These are phyloP conservation scores for Taxidea taxus DNA, from an alignment of 2,113 vertebrate genomes.

Conservation along the genomic window DNA sequence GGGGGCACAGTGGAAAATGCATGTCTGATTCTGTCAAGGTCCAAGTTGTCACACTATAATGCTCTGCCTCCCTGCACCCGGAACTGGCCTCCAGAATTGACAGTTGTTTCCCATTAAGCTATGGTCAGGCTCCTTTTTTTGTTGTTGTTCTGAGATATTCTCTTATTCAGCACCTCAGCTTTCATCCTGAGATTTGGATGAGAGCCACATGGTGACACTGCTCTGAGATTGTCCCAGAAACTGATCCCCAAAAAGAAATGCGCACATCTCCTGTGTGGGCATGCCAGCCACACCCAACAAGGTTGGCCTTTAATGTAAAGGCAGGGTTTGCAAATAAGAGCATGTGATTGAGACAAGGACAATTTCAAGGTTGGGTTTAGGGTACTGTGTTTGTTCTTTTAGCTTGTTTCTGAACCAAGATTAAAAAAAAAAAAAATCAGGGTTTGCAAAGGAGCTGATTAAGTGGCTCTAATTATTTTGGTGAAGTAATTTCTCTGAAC, in stretches of 20 bases:
- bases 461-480: constrained; percentile 18
- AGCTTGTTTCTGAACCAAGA: constrained; percentile 24
- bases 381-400: not conserved
- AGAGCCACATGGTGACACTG: not conserved
- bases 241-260: constrained; percentile 14
- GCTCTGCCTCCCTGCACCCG: not conserved
- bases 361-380: not conserved
- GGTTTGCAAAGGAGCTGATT: not conserved
- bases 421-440: not conserved
- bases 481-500: constrained; percentile 42
- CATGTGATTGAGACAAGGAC: not conserved
- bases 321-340: not conserved
- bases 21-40: not conserved
- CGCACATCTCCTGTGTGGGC: not conserved
- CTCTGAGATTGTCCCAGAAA: not conserved
- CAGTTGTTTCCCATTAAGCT: rapidly evolving
- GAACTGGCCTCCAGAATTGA: not conserved
- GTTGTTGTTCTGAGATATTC: not conserved
- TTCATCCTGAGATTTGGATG: not conserved
- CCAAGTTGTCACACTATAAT: rapidly evolving
- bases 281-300: constrained; percentile 32
- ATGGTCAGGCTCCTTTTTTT: not conserved
- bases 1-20: not conserved
- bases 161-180: not conserved
- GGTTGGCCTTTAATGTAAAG: not conserved